These are phyloP conservation scores for Saccostrea glomerata DNA, from an alignment of 1,140 invertebrate genomes.

Conservation along the genomic window DNA sequence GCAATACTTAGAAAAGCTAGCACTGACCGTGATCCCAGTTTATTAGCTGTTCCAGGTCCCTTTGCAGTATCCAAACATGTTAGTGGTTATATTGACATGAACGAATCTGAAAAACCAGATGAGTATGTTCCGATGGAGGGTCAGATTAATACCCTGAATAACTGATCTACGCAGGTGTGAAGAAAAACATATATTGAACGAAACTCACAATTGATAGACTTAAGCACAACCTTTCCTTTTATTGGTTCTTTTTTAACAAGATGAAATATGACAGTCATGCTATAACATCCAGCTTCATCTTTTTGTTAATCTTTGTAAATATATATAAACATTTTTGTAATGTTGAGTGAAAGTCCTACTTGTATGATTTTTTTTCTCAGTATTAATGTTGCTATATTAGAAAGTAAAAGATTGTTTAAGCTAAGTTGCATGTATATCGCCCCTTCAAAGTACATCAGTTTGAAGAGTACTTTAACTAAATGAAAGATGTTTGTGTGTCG, in stretches of 20 bases:
- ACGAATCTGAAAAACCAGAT: background rate
- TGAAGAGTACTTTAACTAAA: too few species aligned
- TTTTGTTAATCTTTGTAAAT: too few species aligned
- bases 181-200: background rate
- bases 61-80: background rate
- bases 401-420: too few species aligned
- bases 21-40: background rate
- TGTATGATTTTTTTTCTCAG: too few species aligned
- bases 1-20: background rate
- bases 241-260: background rate
- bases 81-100: conserved; percentile 6
- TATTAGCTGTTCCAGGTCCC: background rate
- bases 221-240: background rate
- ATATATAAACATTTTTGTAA: too few species aligned
- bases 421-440: too few species aligned
- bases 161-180: background rate
- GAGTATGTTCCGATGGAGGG: conserved; percentile 12
- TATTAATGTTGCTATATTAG: too few species aligned
- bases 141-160: background rate
- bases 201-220: background rate
- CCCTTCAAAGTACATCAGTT: too few species aligned
- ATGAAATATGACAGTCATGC: background rate
- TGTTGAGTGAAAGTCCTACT: too few species aligned
- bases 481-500: too few species aligned
- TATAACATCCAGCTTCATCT: too few species aligned